phyloP scores from a whole-genome alignment of 2,113 vertebrate species.

The Strix aluco region DNA sequence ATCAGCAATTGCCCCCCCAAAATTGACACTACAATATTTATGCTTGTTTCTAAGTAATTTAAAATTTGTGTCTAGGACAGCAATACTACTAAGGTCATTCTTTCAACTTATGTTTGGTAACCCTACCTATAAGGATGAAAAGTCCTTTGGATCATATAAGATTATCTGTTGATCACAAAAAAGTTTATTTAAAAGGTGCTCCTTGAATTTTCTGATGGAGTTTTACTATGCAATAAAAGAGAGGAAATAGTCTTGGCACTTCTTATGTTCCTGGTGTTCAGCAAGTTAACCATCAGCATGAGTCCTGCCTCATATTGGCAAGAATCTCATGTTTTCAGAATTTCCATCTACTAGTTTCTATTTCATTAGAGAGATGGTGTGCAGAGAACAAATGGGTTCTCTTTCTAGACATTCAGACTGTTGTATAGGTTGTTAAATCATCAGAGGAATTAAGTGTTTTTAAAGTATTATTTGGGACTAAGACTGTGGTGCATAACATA shows the following conservation, averaged over 20 bases:
- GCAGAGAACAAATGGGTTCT: slow-evolving; percentile 26
- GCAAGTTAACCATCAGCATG: slow-evolving; percentile 58
- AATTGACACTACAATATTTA: neutral
- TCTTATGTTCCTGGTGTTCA: slow-evolving; percentile 30
- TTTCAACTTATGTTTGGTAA: neutral
- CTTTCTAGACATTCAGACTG: slow-evolving; percentile 28
- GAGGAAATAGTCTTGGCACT: slow-evolving; percentile 71
- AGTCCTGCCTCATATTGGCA: slow-evolving; percentile 59
- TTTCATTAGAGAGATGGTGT: slow-evolving; percentile 44
- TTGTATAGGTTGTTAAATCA: slow-evolving; percentile 37
- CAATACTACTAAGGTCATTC: neutral
- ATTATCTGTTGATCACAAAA: slow-evolving; percentile 54
- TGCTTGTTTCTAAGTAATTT: neutral
- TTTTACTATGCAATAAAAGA: slow-evolving; percentile 70
- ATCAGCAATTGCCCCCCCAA: neutral
- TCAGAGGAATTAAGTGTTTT: slow-evolving; percentile 8
- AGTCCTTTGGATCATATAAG: slow-evolving; percentile 9
- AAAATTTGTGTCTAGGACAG: neutral
- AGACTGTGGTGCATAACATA: neutral
- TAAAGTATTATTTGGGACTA: neutral
- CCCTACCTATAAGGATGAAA: neutral
- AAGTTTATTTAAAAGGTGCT: slow-evolving; percentile 37
- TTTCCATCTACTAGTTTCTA: slow-evolving; percentile 63
- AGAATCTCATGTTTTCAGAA: slow-evolving; percentile 56
- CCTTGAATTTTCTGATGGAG: slow-evolving; percentile 50